Base-by-base conservation (phyloP, 1,140 invertebrate genomes). In the Whitmania pigra region DNA sequence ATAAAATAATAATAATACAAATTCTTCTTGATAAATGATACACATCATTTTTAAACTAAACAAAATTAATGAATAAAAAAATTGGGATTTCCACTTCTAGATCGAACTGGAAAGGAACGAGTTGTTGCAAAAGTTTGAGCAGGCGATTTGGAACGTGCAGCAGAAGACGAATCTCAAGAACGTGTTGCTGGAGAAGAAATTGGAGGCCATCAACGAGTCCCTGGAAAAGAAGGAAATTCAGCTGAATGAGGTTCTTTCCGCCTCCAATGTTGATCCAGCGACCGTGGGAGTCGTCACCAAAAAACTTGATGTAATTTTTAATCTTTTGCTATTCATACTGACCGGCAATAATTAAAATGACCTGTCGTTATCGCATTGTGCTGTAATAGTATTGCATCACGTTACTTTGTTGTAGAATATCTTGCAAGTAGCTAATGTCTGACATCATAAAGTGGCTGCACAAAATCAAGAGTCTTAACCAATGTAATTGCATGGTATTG, bases 91-190 rank as follows among this genome's bases (percentile, higher is more conserved):
- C 27, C 57, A 71, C 69, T 77, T 79, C 22, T 72, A 87, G 86
- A 83, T 87, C n/a, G 83, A 88, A 73, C 82, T 81, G 17, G 91
- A 93, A 80, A 85, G 90, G 53, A 88, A 93, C 77, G 88, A 89
- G 67, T 78, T 93, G 25, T 89, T 91, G 78, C 81, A 85, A 11
- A 87, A 87, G 80, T 93, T 93, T 80, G 86, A 89, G 18, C 86
- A 88, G 71, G 89, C 90, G 2, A 88, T 94, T 72, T 82, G 91
- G 27, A 90, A 93, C 78, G 85, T 93, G 6, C 90, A 93, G 81
- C 89, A 93, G 78, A 90, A 90, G 79, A 88, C 89, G 0, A 87
- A 87, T 36, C 83, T 90, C 60, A 89, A 89, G 79, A 89, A 89
- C 77, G 84, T 89, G 0, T 79, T 91, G 2, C 78, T 91, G 36